Base-by-base conservation (phyloP, 2,888 invertebrate species). In the Barypeithes pellucidus region DNA sequence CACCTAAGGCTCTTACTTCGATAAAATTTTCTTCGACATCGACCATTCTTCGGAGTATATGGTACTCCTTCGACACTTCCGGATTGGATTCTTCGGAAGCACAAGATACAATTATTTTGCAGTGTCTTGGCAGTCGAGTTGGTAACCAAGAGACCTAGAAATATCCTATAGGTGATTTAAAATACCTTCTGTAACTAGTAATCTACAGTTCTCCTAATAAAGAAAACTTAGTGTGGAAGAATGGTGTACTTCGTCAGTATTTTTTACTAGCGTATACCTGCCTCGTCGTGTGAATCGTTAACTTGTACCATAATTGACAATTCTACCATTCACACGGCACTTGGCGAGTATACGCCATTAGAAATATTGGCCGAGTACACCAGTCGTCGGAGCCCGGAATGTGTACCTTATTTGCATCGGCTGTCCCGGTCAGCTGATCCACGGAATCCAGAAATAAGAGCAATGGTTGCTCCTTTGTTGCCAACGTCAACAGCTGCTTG, bases 371-470 rank as follows among this genome's bases (percentile, higher is more conserved):
- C n/a, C n/a, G n/a, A n/a, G n/a, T n/a, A n/a, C n/a, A n/a, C n/a
- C n/a, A n/a, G n/a, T n/a, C n/a, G n/a, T n/a, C n/a, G n/a, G n/a
- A n/a, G n/a, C n/a, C n/a, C n/a, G n/a, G n/a, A n/a, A n/a, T n/a
- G n/a, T n/a, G n/a, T 16, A 43, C 43, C 86, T 97, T 96, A 81
- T 97, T 98, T 24, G 97, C 95, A 81, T 96, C 96, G 79, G 97
- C 96, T 0, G 96, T 94, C 0, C 96, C 96, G 5, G 97, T 98
- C 60, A 99, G 88, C 85, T 99, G 98, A 87, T 99, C 99, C 0
- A 99, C 95, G 0, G 98, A 98, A 86, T 99, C 99, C 81, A 99
- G 87, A 84, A 97, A 97, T 50, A 99, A 88, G 0, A 97, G 89
- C 52, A 99, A 87, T 0, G 98, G 98, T 81, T 96, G 95, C 79